A percentile compares a stretch with the other conserved stretches of the same genome.
phyloP scores from a whole-genome alignment of 2,797 vertebrate species.

The Eurystomus glaucurus region DNA sequence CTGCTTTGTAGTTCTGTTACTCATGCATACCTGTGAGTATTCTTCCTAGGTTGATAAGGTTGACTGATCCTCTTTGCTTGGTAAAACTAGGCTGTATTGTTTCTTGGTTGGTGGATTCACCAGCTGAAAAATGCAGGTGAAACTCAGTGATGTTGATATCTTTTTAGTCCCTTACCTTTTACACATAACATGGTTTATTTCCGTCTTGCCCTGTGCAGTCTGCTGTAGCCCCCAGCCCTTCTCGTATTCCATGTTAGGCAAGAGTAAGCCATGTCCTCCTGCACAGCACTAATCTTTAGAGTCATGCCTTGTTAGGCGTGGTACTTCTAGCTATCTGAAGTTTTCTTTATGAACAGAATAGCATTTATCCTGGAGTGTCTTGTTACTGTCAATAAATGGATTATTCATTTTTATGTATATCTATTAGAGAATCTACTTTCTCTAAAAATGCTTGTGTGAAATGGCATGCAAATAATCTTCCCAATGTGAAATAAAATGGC shows the following conservation, averaged over 20 bases:
- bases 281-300: neutral
- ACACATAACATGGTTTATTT: neutral
- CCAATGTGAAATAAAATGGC: neutral
- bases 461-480: neutral
- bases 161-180: neutral
- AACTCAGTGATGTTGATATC: neutral
- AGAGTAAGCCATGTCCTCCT: neutral
- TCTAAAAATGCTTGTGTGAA: neutral
- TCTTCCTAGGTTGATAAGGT: neutral
- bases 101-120: neutral
- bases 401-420: neutral
- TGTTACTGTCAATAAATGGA: neutral
- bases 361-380: neutral
- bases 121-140: neutral
- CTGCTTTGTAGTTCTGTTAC: neutral
- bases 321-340: neutral
- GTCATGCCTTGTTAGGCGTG: neutral
- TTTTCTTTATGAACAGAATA: neutral
- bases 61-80: neutral
- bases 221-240: neutral
- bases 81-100: fast-evolving
- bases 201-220: fast-evolving
- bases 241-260: neutral
- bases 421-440: neutral
- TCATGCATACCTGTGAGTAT: neutral